Percentiles rank a stretch among this genome's conserved stretches.
Conservation (phyloP, 2,797 vertebrate species). For the Cossypha niveicapilla region DNA sequence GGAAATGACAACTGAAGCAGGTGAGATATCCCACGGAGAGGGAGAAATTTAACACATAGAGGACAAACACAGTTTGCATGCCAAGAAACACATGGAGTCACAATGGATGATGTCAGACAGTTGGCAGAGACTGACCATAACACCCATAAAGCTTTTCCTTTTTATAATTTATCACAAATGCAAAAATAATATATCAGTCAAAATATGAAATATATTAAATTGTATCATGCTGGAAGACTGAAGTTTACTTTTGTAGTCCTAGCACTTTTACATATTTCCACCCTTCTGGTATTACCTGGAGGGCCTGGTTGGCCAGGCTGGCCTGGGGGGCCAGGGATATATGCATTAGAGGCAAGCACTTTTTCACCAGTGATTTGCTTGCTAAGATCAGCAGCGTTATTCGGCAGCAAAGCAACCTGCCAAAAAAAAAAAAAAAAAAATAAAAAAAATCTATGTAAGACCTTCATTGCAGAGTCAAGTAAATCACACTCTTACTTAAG, state of each 20-base stretch:
- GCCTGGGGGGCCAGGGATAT: constrained; percentile 88
- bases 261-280: background rate
- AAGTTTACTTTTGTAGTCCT: background rate
- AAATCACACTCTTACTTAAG: background rate
- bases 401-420: constrained; percentile 88
- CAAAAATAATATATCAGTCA: background rate
- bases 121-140: background rate
- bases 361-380: constrained; percentile 89
- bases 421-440: constrained; percentile 22
- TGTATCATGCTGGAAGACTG: background rate
- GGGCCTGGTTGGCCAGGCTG: constrained; percentile 83
- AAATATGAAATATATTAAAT: background rate
- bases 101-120: background rate
- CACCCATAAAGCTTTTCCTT: background rate
- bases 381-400: constrained; percentile 83
- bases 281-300: constrained; percentile 78
- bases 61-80: background rate
- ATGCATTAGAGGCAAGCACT: constrained; percentile 81
- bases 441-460: background rate
- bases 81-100: background rate
- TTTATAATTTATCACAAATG: background rate
- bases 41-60: background rate
- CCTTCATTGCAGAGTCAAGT: background rate
- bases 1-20: background rate
- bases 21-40: background rate